phyloP scores from a whole-genome alignment of 2,797 vertebrate species.

The Kryptopterus vitreolus region DNA sequence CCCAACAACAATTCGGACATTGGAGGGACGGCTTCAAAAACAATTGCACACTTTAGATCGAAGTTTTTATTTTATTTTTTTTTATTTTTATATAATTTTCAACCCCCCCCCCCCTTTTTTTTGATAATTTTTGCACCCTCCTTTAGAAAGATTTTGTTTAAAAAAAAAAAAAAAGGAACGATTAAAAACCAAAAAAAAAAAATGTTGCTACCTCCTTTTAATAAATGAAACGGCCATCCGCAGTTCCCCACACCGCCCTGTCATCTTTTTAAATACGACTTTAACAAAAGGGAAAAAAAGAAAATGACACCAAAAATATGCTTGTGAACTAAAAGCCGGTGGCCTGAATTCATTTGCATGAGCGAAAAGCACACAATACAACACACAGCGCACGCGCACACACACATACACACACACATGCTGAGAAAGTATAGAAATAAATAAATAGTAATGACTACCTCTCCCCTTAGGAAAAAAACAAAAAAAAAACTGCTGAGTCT shows the following conservation, averaged over 20 bases:
- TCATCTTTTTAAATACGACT: slow-evolving; percentile 56
- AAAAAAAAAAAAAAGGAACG: slow-evolving; percentile 55
- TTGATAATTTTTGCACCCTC: slow-evolving; percentile 50
- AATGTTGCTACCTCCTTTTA: slow-evolving; percentile 83
- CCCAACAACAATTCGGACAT: too few relatives aligned
- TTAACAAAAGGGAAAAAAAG: too few relatives aligned
- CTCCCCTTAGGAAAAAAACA: slow-evolving; percentile 61
- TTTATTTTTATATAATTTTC: neutral
- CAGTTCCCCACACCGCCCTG: slow-evolving; percentile 39
- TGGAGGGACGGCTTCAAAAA: neutral
- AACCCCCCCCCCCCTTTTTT: slow-evolving; percentile 57
- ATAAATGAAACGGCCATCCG: slow-evolving; percentile 64
- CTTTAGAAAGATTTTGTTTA: slow-evolving; percentile 62
- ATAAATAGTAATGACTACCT: slow-evolving; percentile 74
- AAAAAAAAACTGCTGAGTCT: slow-evolving; percentile 62
- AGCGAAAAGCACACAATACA: slow-evolving; percentile 66
- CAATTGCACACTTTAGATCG: slow-evolving; percentile 69
- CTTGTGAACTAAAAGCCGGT: slow-evolving; percentile 50
- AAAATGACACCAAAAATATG: slow-evolving; percentile 64
- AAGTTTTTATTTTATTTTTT: slow-evolving; percentile 48
- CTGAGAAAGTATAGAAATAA: slow-evolving; percentile 45
- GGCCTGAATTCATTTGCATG: slow-evolving; percentile 64
- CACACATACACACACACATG: slow-evolving; percentile 26
- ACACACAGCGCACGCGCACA: slow-evolving; percentile 56
- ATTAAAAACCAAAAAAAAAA: slow-evolving; percentile 75